Evolutionary conservation across 1,140 invertebrate genomes (phyloP).

Genomic region (Chrysomallon squamiferum): DNA sequence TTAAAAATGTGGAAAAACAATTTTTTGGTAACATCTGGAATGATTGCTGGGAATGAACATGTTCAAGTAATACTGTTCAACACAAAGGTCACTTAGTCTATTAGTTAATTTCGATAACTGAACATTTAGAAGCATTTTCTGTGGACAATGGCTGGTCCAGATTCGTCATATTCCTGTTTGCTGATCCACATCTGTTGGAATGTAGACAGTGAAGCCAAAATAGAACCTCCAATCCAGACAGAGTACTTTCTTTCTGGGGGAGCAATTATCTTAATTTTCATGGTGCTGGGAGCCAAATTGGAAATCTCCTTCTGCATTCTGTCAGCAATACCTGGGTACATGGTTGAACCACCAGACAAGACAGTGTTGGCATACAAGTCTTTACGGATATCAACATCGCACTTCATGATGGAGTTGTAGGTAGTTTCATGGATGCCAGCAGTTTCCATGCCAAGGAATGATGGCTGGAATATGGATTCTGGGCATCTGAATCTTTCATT

Average conservation of each 20-base stretch:
- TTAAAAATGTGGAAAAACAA: no score
- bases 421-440: slow-evolving; percentile 49
- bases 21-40: no score
- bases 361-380: slow-evolving; percentile 92
- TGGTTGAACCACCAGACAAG: slow-evolving; percentile 89
- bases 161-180: slow-evolving; percentile 83
- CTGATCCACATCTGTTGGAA: slow-evolving; percentile 71
- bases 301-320: slow-evolving; percentile 74
- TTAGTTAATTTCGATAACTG: slow-evolving; percentile 42
- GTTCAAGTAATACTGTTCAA: no score
- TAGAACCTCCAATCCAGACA: no score
- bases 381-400: slow-evolving; percentile 80
- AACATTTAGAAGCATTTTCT: slow-evolving; percentile 64
- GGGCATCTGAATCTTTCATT: slow-evolving; percentile 57
- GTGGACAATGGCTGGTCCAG: slow-evolving; percentile 77
- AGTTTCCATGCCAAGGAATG: slow-evolving; percentile 56
- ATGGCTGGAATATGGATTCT: slow-evolving; percentile 76
- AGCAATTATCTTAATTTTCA: slow-evolving; percentile 85
- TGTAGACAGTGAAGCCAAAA: slow-evolving; percentile 63
- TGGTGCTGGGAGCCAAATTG: slow-evolving; percentile 75
- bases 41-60: no score
- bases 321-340: slow-evolving; percentile 68
- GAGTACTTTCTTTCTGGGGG: slow-evolving; percentile 70
- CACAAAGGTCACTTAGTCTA: no score
- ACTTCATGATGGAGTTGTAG: slow-evolving; percentile 41